These are phyloP conservation scores for Terrapene triunguis DNA, from an alignment of 2,113 vertebrate genomes.

Conservation along the genomic window DNA sequence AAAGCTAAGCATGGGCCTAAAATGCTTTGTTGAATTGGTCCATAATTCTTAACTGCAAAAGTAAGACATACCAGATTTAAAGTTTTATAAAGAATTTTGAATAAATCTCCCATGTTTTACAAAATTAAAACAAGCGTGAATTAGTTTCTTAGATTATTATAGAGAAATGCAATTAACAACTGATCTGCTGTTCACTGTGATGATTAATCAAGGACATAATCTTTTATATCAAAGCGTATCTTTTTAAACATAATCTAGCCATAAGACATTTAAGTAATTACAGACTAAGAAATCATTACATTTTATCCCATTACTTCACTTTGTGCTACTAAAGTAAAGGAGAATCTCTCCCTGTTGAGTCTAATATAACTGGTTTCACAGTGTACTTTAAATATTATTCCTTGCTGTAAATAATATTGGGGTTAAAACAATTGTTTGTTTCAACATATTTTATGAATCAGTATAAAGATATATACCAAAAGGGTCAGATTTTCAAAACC, in stretches of 20 bases:
- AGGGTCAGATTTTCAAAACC: neutral
- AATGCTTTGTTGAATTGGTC: neutral
- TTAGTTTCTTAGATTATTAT: slow-evolving; percentile 35
- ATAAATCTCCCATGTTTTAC: slow-evolving; percentile 30
- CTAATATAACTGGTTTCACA: neutral
- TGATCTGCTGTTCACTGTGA: slow-evolving; percentile 45
- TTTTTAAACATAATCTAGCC: slow-evolving; percentile 57
- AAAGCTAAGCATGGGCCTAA: neutral
- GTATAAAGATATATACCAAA: neutral
- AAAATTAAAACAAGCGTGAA: slow-evolving; percentile 45
- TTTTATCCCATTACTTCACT: slow-evolving; percentile 56
- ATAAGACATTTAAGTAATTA: slow-evolving; percentile 38
- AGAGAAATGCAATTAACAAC: slow-evolving; percentile 54
- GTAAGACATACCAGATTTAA: neutral
- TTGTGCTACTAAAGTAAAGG: slow-evolving; percentile 51
- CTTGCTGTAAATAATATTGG: slow-evolving; percentile 37
- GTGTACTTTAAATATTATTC: neutral
- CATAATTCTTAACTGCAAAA: slow-evolving; percentile 43
- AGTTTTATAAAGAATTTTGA: slow-evolving; percentile 33
- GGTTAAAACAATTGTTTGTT: neutral
- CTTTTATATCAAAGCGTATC: slow-evolving; percentile 53
- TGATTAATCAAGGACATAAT: slow-evolving; percentile 57
- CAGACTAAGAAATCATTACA: slow-evolving; percentile 52
- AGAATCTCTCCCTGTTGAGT: slow-evolving; percentile 33
- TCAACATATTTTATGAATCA: neutral